Evolutionary conservation across 2,113 vertebrate species (phyloP).

Genomic region (Varanus komodoensis): DNA sequence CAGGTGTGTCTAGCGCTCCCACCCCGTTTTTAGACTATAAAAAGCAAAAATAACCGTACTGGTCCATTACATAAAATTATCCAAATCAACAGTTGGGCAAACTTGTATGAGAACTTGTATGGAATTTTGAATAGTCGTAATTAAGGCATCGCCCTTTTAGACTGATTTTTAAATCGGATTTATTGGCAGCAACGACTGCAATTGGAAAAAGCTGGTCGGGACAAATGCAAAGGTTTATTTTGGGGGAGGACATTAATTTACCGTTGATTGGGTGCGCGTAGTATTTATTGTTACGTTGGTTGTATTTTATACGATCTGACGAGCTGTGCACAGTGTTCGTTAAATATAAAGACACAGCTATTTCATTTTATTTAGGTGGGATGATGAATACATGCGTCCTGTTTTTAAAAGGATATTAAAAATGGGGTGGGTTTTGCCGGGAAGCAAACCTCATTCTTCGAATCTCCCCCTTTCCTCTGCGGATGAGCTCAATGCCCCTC

Average conservation of each 20-base stretch:
- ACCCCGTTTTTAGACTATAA: too few relatives aligned
- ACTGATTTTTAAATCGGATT: neutral
- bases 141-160: neutral
- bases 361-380: neutral
- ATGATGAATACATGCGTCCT: neutral
- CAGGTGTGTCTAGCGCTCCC: too few relatives aligned
- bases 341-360: neutral
- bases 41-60: too few relatives aligned
- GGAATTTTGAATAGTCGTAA: too few relatives aligned
- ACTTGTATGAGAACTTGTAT: too few relatives aligned
- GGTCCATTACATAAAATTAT: too few relatives aligned
- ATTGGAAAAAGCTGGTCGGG: neutral
- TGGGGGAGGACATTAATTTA: too few relatives aligned
- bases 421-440: neutral
- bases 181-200: neutral
- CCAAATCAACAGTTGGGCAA: too few relatives aligned
- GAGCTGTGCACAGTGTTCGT: neutral
- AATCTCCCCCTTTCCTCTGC: neutral
- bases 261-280: too few relatives aligned
- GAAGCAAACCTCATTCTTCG: neutral
- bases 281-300: neutral
- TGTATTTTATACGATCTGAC: too few relatives aligned
- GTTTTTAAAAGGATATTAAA: neutral
- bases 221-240: neutral
- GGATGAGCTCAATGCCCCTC: too few relatives aligned